Evolutionary conservation across 2,888 invertebrate species (phyloP), one percentile per base, ranked within the genome.

Genomic region (Andricus quercusramuli): DNA sequence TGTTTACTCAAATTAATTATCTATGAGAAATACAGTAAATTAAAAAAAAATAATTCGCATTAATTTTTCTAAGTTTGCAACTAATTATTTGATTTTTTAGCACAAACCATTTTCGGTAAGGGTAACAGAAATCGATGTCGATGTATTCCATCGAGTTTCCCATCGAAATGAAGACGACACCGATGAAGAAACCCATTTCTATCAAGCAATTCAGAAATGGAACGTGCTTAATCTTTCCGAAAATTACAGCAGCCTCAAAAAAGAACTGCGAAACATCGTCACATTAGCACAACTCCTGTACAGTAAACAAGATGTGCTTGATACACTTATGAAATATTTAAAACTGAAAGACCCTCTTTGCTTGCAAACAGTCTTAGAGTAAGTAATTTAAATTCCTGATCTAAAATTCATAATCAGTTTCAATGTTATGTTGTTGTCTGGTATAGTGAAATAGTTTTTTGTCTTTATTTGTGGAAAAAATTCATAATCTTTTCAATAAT

Each of bases 61-160:
- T 20, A 8, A 51, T n/a, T n/a, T 77, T 66, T 41, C 77, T 81
- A 79, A 59, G 47, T 41, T 76, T 80, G 80, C 79, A 62, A 62
- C 76, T 56, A 11, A 56, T n/a, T 70, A 74, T 37, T 82, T 76
- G 1, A 17, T 85, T 84, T 94, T 94, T 79, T 92, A 98, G 97
- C 98, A 97, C 91, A 95, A 97, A 92, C 96, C 97, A 9, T 99
- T 99, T 93, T 95, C 96, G 32, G 98, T 98, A 86, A 95, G 98
- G 78, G 96, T 99, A 64, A 95, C 96, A 86, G 95, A 96, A 85
- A 96, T 99, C 80, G 97, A 98, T 90, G 95, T 98, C 65, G 96
- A 98, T 93, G 96, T 98, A 2, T 95, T 98, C 62, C 98, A 98
- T 91, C 96, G 96, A 88, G 96, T 98, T 77, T 95, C 95, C 44